Conservation (phyloP, 2,113 vertebrate species). For the Pedionomus torquatus region DNA sequence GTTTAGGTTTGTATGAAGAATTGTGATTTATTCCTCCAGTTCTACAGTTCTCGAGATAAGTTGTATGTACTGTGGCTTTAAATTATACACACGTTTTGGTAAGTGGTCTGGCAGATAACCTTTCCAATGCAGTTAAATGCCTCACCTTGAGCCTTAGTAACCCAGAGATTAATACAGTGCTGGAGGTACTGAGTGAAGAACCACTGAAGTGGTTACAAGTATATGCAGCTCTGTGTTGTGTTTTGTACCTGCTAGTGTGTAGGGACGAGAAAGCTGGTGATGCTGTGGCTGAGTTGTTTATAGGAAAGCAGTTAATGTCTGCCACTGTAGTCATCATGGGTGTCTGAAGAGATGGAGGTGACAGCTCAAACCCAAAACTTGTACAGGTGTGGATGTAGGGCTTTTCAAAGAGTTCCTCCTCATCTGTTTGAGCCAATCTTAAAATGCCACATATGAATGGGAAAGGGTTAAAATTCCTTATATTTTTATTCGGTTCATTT, state of each 20-base stretch:
- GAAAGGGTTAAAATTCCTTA: background rate
- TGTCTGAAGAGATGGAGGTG: no score
- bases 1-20: background rate
- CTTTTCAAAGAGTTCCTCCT: background rate
- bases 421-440: background rate
- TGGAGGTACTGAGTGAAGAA: background rate
- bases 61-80: background rate
- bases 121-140: background rate
- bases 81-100: accelerated
- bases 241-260: background rate
- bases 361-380: background rate
- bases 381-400: background rate
- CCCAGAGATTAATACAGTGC: background rate
- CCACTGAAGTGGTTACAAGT: background rate
- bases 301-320: background rate
- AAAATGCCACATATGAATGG: background rate
- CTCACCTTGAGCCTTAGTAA: background rate
- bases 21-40: background rate
- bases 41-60: background rate
- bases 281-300: background rate
- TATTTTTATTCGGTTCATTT: background rate
- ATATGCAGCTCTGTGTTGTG: background rate
- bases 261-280: background rate
- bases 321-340: background rate
- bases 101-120: background rate